Conservation (phyloP, 2,888 invertebrate genomes). For the Xestia xanthographa region DNA sequence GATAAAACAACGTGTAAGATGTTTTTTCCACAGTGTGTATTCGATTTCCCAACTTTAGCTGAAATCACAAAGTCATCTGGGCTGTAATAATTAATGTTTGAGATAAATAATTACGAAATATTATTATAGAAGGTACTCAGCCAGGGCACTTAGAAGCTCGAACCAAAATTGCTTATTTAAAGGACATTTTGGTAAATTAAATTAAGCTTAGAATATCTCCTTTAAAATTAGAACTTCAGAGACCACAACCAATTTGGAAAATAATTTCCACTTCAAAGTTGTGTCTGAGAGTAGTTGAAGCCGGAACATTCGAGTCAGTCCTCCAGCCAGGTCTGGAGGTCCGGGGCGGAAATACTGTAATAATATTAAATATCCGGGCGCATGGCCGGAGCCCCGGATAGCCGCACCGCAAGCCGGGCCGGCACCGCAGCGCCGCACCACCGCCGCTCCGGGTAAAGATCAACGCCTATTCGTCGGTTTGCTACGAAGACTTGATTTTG, state of each 20-base stretch:
- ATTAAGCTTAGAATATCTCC: conserved; percentile 29
- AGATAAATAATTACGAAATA: conserved; percentile 16
- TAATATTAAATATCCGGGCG: conserved; percentile 71
- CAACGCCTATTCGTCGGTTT: conserved; percentile 1
- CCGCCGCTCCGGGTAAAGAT: conserved; percentile 4
- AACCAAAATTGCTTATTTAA: conserved; percentile 24
- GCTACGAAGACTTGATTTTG: too few relatives aligned
- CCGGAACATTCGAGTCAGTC: conserved; percentile 37
- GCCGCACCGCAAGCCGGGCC: conserved; percentile 36
- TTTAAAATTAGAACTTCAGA: conserved; percentile 18
- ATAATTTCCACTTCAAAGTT: conserved; percentile 55
- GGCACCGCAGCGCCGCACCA: conserved; percentile 12
- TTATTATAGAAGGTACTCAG: conserved; percentile 8
- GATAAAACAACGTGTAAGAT: neutral
- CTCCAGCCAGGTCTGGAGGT: conserved; percentile 49
- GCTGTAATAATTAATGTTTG: conserved; percentile 12
- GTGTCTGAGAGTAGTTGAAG: conserved; percentile 27
- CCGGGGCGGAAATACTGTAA: conserved; percentile 69
- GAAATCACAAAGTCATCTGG: neutral
- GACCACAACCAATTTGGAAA: conserved; percentile 29
- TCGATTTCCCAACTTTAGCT: neutral
- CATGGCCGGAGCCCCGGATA: neutral
- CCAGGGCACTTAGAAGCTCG: conserved; percentile 18
- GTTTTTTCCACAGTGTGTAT: neutral
- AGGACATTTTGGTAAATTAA: conserved; percentile 25